These are phyloP conservation scores for Esperia sulphurella DNA, from an alignment of 2,888 invertebrate genomes.

Conservation along the genomic window DNA sequence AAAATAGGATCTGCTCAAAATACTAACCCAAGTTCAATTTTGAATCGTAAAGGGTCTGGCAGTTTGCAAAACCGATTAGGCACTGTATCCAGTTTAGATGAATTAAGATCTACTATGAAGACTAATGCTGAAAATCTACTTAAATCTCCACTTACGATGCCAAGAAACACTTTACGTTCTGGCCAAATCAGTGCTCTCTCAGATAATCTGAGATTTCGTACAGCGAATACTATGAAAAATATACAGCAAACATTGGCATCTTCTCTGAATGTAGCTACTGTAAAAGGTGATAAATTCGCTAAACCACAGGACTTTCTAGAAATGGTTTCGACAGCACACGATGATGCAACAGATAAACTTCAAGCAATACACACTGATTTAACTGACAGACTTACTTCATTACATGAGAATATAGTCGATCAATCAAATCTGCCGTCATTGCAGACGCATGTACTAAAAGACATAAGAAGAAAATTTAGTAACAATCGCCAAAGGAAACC, in stretches of 20 bases:
- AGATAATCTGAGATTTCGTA: conserved; percentile 33
- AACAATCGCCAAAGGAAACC: conserved; percentile 11
- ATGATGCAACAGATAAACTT: conserved; percentile 54
- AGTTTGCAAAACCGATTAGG: conserved; percentile 18
- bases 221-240: conserved; percentile 41
- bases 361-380: conserved; percentile 51
- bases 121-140: conserved; percentile 27
- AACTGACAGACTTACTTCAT: conserved; percentile 46
- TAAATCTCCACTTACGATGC: conserved; percentile 20
- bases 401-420: conserved; percentile 42
- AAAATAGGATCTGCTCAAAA: conserved; percentile 11
- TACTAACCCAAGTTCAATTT: neutral
- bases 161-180: conserved; percentile 17
- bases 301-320: conserved; percentile 42
- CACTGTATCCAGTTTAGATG: conserved; percentile 29
- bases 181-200: conserved; percentile 22
- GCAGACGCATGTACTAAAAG: conserved; percentile 8
- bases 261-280: conserved; percentile 25
- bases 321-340: conserved; percentile 33
- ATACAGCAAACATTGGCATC: conserved; percentile 39
- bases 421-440: conserved; percentile 25
- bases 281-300: conserved; percentile 21
- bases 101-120: conserved; percentile 21
- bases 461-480: conserved; percentile 5
- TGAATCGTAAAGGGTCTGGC: conserved; percentile 11